Evolutionary conservation across 2,113 vertebrate species (phyloP).

Genomic region (Petroica traversi): DNA sequence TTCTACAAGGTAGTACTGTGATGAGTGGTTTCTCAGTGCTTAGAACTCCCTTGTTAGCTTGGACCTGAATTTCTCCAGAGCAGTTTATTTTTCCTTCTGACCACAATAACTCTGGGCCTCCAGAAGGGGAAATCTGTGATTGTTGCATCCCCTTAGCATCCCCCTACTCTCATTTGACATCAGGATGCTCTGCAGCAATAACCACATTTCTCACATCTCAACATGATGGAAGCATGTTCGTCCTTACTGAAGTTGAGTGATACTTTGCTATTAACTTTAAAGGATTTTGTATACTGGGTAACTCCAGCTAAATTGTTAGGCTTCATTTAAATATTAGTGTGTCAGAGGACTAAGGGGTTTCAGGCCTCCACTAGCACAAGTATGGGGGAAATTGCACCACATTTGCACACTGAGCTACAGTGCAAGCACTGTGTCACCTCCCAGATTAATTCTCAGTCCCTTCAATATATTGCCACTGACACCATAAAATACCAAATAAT

Average conservation of each 20-base stretch:
- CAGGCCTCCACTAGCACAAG: neutral
- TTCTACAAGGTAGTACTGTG: neutral
- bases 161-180: neutral
- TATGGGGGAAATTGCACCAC: rapidly evolving
- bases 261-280: neutral
- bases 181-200: neutral
- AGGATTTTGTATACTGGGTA: neutral
- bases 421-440: rapidly evolving
- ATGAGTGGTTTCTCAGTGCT: neutral
- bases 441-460: neutral
- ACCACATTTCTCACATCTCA: rapidly evolving
- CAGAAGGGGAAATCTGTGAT: neutral
- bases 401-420: neutral
- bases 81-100: neutral
- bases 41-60: neutral
- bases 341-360: neutral
- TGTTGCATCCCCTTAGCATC: neutral
- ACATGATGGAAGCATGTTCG: neutral
- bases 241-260: neutral
- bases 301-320: neutral
- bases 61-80: neutral
- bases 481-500: neutral
- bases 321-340: neutral
- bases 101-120: neutral
- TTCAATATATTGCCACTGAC: neutral